phyloP scores from a whole-genome alignment of 2,888 invertebrate species.

The Podotricha telesiphe region DNA sequence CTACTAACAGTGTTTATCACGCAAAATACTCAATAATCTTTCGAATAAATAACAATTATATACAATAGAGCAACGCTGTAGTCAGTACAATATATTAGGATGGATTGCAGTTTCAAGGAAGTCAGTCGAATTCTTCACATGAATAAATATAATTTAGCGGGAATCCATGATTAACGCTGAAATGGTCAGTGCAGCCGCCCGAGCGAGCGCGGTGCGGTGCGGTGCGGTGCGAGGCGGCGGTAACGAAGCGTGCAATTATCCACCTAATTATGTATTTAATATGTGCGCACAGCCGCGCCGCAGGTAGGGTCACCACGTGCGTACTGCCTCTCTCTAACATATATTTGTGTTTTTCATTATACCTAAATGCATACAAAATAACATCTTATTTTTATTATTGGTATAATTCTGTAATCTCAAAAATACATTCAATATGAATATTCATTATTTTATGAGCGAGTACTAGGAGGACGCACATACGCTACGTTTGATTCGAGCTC shows the following conservation, averaged over 20 bases:
- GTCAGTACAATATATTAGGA: constrained; percentile 11
- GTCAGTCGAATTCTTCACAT: constrained; percentile 25
- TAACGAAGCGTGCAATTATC: constrained; percentile 47
- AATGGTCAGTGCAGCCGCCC: constrained; percentile 35
- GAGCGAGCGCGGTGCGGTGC: constrained; percentile 36
- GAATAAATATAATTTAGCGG: constrained; percentile 28
- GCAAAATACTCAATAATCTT: background rate
- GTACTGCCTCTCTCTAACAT: background rate
- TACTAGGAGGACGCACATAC: background rate
- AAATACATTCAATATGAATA: constrained; percentile 14
- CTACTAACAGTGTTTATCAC: background rate
- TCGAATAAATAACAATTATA: background rate
- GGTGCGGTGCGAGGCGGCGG: constrained; percentile 39
- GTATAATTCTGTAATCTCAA: too few species aligned
- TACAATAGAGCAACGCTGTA: constrained; percentile 4
- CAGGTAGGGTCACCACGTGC: constrained; percentile 39
- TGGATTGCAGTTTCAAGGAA: constrained; percentile 7
- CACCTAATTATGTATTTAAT: constrained; percentile 48
- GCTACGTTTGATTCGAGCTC: background rate
- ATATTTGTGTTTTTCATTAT: background rate
- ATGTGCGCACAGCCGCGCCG: constrained; percentile 43
- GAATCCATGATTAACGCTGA: constrained; percentile 32
- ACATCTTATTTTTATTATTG: too few species aligned
- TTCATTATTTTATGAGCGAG: constrained; percentile 2
- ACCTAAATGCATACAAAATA: too few species aligned